A percentile compares a stretch with the other conserved stretches of the same genome.
phyloP scores from a whole-genome alignment of 2,113 vertebrate species.

The Romanogobio albipinnatus region DNA sequence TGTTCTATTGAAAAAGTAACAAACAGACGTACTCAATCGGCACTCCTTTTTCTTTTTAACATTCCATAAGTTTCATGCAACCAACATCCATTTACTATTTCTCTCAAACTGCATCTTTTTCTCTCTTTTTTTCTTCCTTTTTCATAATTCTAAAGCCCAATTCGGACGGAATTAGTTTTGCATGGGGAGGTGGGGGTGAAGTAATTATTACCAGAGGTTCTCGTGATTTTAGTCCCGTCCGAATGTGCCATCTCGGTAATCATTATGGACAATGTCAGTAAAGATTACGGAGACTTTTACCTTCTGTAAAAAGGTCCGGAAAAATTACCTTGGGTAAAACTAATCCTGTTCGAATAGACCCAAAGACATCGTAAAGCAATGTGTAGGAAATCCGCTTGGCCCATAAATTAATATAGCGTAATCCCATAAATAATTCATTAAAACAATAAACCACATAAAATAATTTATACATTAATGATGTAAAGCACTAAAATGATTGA shows the following conservation, averaged over 20 bases:
- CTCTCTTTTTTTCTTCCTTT: not conserved
- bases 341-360: no score
- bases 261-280: no score
- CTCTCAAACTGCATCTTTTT: not conserved
- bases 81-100: not conserved
- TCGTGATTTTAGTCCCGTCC: no score
- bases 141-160: no score
- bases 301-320: no score
- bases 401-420: slow-evolving; percentile 1
- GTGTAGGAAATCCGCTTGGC: not conserved
- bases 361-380: not conserved
- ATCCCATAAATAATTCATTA: slow-evolving; percentile 1
- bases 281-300: no score
- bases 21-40: not conserved
- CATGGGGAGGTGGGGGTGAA: no score
- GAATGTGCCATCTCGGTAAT: no score
- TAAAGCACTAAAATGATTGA: not conserved
- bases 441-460: slow-evolving; percentile 12
- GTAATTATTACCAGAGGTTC: no score
- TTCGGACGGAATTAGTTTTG: no score
- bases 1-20: not conserved
- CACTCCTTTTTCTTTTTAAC: not conserved
- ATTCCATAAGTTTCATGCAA: no score
- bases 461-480: not conserved
- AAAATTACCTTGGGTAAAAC: no score